Evolutionary conservation across 2,113 vertebrate species (phyloP).

Genomic region (Trogon surrucura): DNA sequence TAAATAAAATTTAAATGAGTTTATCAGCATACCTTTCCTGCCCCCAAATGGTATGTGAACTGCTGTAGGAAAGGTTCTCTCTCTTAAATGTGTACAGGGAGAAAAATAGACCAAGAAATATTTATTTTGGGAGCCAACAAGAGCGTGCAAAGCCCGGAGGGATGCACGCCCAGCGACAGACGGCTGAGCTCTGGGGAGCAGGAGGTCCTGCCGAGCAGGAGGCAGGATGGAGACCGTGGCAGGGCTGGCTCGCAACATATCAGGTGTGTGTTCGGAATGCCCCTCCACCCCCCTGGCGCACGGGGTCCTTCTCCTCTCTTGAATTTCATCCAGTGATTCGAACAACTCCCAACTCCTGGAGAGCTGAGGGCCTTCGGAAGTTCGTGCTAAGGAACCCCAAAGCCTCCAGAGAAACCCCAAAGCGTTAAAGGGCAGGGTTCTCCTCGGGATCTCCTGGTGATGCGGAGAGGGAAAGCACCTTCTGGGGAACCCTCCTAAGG

Average conservation of each 20-base stretch:
- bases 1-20: not conserved
- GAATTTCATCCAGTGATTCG: not conserved
- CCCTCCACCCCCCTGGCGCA: not conserved
- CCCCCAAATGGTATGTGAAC: not conserved
- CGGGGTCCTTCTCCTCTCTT: not conserved
- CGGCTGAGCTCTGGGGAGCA: not conserved
- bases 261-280: not conserved
- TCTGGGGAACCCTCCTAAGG: not conserved
- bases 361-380: slow-evolving; percentile 14
- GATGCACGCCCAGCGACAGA: rapidly evolving
- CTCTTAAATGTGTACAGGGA: not conserved
- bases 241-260: slow-evolving; percentile 53
- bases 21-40: not conserved
- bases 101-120: not conserved
- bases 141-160: not conserved
- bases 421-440: not conserved
- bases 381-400: not conserved
- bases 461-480: slow-evolving; percentile 18
- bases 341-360: not conserved
- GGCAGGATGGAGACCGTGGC: not conserved
- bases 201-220: not conserved
- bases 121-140: slow-evolving; percentile 37
- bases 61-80: slow-evolving; percentile 32
- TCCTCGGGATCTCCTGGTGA: not conserved
- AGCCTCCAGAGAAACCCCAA: not conserved